Conservation (phyloP, 2,113 vertebrate genomes). For the human (Homo sapiens) region DNA sequence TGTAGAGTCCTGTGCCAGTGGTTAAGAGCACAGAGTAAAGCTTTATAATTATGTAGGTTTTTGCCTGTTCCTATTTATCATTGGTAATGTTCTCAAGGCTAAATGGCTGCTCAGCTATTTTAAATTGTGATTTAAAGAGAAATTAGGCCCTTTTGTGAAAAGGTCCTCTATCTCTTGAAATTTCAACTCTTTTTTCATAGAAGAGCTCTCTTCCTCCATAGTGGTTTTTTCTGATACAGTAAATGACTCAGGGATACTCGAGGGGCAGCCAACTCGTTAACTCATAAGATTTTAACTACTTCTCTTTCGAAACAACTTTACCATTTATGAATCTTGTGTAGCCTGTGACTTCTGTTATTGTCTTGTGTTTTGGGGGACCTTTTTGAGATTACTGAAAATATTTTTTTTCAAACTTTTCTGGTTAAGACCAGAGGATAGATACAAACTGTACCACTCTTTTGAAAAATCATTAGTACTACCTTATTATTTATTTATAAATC, state of each 20-base stretch:
- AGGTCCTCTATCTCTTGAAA: background rate
- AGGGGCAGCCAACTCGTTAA: slow-evolving; percentile 1
- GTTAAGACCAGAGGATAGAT: background rate
- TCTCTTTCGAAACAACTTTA: slow-evolving; percentile 33
- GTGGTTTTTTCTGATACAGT: background rate
- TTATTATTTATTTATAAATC: slow-evolving; percentile 34
- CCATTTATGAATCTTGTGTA: slow-evolving; percentile 7
- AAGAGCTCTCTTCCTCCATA: background rate
- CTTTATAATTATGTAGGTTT: slow-evolving; percentile 63
- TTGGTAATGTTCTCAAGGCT: slow-evolving; percentile 50
- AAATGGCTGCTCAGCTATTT: slow-evolving; percentile 56
- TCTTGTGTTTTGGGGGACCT: background rate
- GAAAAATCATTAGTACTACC: slow-evolving; percentile 9
- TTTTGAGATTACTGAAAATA: slow-evolving; percentile 55
- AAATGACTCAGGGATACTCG: background rate
- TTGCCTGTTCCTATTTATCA: slow-evolving; percentile 65
- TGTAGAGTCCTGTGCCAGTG: slow-evolving; percentile 36
- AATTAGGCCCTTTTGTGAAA: slow-evolving; percentile 54
- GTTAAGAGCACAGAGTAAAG: slow-evolving; percentile 47
- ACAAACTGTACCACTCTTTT: background rate
- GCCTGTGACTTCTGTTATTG: background rate
- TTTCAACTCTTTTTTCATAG: slow-evolving; percentile 20
- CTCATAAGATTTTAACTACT: slow-evolving; percentile 28
- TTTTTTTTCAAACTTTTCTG: background rate
- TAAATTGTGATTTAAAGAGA: slow-evolving; percentile 63